Conservation (phyloP, 2,888 invertebrate genomes). For the Eudemis profundana region DNA sequence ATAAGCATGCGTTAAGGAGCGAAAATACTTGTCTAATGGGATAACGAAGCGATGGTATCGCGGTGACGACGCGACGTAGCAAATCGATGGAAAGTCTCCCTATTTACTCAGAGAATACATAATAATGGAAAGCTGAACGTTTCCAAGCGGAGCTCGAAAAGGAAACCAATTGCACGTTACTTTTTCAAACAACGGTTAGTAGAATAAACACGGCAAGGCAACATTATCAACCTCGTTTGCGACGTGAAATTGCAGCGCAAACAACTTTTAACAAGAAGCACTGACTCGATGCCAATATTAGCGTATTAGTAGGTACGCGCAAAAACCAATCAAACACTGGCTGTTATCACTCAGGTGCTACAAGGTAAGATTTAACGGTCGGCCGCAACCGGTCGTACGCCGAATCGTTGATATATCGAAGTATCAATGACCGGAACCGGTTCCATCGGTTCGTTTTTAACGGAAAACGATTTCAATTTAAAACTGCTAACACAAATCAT, state of each 20-base stretch:
- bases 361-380: constrained; percentile 74
- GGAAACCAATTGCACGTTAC: constrained; percentile 41
- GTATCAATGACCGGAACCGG: constrained; percentile 62
- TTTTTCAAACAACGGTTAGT: constrained; percentile 35
- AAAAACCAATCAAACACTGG: constrained; percentile 61
- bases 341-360: constrained; percentile 62
- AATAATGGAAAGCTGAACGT: constrained; percentile 66
- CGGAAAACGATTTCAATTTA: constrained; percentile 57
- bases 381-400: constrained; percentile 61
- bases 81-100: constrained; percentile 68
- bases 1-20: constrained; percentile 68
- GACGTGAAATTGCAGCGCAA: constrained; percentile 26
- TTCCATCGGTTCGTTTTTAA: constrained; percentile 51
- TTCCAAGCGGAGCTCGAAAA: constrained; percentile 41
- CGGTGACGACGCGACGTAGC: constrained; percentile 61
- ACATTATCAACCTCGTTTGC: constrained; percentile 32
- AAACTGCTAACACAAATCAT: constrained; percentile 62
- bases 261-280: constrained; percentile 39
- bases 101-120: constrained; percentile 63
- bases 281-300: constrained; percentile 58
- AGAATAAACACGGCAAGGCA: constrained; percentile 20
- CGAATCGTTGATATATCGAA: constrained; percentile 55
- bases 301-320: constrained; percentile 61
- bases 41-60: constrained; percentile 64
- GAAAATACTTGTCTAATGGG: constrained; percentile 63